phyloP scores from a whole-genome alignment of 2,888 invertebrate genomes.

The Drosophila nigricruria region DNA sequence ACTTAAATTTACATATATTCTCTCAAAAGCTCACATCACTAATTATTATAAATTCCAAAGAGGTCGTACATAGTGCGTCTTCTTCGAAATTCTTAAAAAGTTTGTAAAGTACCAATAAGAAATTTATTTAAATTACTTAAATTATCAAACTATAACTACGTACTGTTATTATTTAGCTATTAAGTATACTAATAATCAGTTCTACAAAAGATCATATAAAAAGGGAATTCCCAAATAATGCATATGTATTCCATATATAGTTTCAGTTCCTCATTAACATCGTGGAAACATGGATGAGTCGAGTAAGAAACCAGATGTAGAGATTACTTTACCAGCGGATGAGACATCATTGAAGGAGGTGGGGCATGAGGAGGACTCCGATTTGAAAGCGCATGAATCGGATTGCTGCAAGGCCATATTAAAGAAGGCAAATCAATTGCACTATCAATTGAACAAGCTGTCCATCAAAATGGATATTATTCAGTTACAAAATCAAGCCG shows the following conservation, averaged over 20 bases:
- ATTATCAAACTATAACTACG: no score
- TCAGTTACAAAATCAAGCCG: not conserved
- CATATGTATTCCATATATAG: not conserved
- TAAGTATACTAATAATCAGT: no score
- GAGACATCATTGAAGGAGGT: not conserved
- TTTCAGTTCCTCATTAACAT: not conserved
- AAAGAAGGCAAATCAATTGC: not conserved
- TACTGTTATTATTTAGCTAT: no score
- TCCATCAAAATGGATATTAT: not conserved
- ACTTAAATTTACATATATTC: not conserved
- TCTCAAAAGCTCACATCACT: not conserved
- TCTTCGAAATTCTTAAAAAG: not conserved
- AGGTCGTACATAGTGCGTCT: rapidly evolving
- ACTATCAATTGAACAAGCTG: not conserved
- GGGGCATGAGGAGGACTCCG: not conserved
- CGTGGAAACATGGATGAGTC: not conserved
- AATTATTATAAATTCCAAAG: not conserved
- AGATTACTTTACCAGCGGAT: rapidly evolving
- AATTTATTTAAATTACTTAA: no score
- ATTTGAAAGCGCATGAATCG: not conserved
- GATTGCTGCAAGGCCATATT: not conserved
- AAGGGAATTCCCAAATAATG: not conserved
- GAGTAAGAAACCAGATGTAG: not conserved
- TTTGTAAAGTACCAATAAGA: no score
- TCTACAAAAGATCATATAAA: not conserved